Conservation (phyloP, 2,113 vertebrate species). For the Indicator indicator region DNA sequence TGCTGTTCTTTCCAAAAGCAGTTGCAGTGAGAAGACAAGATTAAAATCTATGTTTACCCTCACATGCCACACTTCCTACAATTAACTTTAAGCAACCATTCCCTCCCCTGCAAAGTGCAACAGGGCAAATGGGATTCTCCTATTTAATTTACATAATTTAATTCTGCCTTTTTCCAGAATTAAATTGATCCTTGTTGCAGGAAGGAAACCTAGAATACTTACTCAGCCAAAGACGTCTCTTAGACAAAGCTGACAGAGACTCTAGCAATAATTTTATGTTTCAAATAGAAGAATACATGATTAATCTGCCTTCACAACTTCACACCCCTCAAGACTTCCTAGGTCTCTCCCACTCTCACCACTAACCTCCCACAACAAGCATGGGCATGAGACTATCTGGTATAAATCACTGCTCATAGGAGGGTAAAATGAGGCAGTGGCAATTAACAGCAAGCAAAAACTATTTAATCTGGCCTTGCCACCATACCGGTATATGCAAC, state of each 20-base stretch:
- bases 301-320: conserved; percentile 1
- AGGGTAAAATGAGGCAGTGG: not conserved
- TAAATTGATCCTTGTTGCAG: conserved; percentile 17
- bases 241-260: conserved; percentile 13
- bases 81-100: conserved; percentile 19
- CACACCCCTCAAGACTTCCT: not conserved
- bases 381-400: not conserved
- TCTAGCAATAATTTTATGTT: not conserved
- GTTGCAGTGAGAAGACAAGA: not conserved
- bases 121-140: conserved; percentile 54
- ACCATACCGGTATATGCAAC: not conserved
- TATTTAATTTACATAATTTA: conserved; percentile 41
- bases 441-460: conserved; percentile 6
- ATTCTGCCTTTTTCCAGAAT: conserved; percentile 44
- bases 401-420: not conserved
- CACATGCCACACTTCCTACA: not conserved
- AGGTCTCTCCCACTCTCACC: not conserved
- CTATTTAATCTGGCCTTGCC: not conserved
- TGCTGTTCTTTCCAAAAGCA: conserved; percentile 5
- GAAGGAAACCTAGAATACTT: conserved; percentile 7
- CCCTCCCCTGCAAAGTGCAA: conserved; percentile 37
- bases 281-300: not conserved
- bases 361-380: not conserved
- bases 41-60: not conserved
- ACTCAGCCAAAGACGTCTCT: not conserved